Evolutionary conservation across 2,888 invertebrate genomes (phyloP).

Genomic region (Pomacea canaliculata): DNA sequence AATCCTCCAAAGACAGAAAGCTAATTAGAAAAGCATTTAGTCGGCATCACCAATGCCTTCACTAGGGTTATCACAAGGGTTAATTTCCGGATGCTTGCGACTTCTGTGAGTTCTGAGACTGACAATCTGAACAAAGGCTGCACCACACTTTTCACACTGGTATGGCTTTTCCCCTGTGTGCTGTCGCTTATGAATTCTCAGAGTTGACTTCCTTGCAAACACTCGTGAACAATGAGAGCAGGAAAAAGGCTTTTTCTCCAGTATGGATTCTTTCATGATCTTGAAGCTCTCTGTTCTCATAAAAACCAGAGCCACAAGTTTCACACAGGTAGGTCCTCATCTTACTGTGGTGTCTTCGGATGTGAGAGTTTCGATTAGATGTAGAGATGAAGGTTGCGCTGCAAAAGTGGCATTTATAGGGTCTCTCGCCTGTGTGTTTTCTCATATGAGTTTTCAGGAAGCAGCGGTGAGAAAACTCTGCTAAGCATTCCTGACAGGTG

Average conservation of each 20-base stretch:
- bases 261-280: slow-evolving; percentile 13
- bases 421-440: slow-evolving; percentile 20
- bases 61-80: not conserved
- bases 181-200: not conserved
- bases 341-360: not conserved
- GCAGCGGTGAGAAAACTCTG: slow-evolving; percentile 8
- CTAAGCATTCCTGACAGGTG: slow-evolving; percentile 14
- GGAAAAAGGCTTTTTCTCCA: slow-evolving; percentile 9
- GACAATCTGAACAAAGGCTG: slow-evolving; percentile 9
- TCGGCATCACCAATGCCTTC: not conserved
- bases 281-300: not conserved
- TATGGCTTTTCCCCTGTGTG: slow-evolving; percentile 13
- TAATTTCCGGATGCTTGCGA: not conserved
- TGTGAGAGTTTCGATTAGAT: slow-evolving; percentile 12
- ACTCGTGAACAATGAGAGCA: slow-evolving; percentile 6
- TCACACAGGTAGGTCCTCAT: not conserved
- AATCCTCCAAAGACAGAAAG: too few species aligned
- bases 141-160: slow-evolving; percentile 2
- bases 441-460: slow-evolving; percentile 20
- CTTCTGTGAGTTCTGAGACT: slow-evolving; percentile 2
- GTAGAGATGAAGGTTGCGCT: slow-evolving; percentile 2
- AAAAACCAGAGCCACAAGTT: slow-evolving; percentile 5
- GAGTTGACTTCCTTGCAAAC: not conserved
- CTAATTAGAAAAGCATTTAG: too few species aligned
- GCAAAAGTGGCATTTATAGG: slow-evolving; percentile 3